phyloP scores from a whole-genome alignment of 2,797 vertebrate genomes.

The Pseudomugil gertrudae region DNA sequence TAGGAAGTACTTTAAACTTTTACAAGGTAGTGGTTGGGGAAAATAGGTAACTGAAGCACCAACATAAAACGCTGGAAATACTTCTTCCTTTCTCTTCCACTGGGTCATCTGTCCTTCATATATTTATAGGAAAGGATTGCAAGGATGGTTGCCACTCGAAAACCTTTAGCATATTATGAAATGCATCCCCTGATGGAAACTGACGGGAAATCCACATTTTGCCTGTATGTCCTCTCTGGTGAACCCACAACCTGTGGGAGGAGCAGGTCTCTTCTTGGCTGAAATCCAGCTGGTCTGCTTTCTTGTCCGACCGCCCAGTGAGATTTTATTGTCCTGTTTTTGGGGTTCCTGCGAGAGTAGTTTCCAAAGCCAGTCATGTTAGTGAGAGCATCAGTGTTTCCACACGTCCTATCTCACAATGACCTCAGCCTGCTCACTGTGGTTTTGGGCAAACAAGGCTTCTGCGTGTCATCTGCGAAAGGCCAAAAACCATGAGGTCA shows the following conservation, averaged over 20 bases:
- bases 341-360: constrained; percentile 66
- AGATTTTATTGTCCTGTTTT: constrained; percentile 76
- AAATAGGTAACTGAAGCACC: constrained; percentile 51
- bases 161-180: constrained; percentile 41
- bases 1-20: constrained; percentile 67
- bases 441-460: constrained; percentile 64
- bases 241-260: constrained; percentile 33
- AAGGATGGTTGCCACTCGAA: constrained; percentile 21
- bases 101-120: constrained; percentile 43
- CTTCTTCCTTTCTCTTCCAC: constrained; percentile 35
- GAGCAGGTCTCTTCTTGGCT: constrained; percentile 52
- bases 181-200: constrained; percentile 35
- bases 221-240: constrained; percentile 41
- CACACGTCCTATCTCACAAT: constrained; percentile 79
- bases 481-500: constrained; percentile 75
- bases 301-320: constrained; percentile 63
- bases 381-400: constrained; percentile 81
- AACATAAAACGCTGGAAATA: constrained; percentile 35
- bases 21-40: constrained; percentile 53
- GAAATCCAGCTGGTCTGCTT: constrained; percentile 34
- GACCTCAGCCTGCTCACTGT: constrained; percentile 78
- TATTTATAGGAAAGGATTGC: constrained; percentile 35
- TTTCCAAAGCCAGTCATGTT: constrained; percentile 72
- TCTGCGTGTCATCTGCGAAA: constrained; percentile 74
- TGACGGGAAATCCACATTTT: constrained; percentile 31